A percentile compares a stretch with the other conserved stretches of the same genome.
These are phyloP conservation scores for Tetragonula clypearis DNA, from an alignment of 1,140 invertebrate species.

Conservation along the genomic window DNA sequence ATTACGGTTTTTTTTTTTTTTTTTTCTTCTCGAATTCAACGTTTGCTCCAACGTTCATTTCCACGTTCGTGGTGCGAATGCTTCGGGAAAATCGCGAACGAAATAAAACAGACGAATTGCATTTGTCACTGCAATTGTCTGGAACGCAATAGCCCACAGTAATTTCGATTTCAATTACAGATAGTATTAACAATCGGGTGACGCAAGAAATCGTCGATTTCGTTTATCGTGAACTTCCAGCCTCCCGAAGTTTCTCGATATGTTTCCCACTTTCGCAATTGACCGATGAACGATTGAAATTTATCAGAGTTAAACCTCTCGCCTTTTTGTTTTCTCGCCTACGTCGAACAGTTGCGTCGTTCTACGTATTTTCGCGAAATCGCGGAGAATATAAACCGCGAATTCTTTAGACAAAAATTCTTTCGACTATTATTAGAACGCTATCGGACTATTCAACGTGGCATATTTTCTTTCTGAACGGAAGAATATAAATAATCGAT, in stretches of 20 bases:
- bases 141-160: not conserved
- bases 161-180: slow-evolving; percentile 12
- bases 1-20: not conserved
- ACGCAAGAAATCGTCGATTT: not conserved
- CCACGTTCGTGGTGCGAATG: not conserved
- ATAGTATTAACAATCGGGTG: not conserved
- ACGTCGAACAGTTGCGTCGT: not conserved
- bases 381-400: not conserved
- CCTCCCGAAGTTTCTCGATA: not conserved
- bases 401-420: not conserved
- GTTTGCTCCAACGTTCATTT: not conserved
- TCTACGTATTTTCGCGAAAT: not conserved
- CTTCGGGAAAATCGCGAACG: not conserved
- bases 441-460: not conserved
- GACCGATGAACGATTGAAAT: slow-evolving; percentile 10
- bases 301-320: not conserved
- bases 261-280: not conserved
- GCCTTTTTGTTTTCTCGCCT: not conserved
- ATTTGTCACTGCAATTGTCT: not conserved
- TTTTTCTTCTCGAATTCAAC: not conserved
- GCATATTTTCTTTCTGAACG: too few relatives aligned
- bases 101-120: not conserved
- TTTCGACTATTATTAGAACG: not conserved
- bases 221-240: not conserved
- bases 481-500: too few relatives aligned